Base-by-base conservation (phyloP, 2,113 vertebrate species). In the Campylomormyrus numenius region DNA sequence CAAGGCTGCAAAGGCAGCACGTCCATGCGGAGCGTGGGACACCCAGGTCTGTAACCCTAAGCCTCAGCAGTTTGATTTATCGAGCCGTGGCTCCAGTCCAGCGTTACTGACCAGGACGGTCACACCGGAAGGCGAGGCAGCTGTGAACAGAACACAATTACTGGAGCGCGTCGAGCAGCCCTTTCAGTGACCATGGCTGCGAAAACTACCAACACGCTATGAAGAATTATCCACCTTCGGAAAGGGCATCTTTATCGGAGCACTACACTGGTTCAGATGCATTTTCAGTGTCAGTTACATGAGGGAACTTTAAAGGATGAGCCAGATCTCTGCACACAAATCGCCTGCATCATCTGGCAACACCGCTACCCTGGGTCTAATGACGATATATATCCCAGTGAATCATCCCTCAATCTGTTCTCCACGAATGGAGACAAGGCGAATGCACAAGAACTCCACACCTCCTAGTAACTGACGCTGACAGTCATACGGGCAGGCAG, bases 391-490 rank as follows among this genome's bases (percentile, higher is more conserved):
- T 48, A 48, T 85, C 45, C 83, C 39, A 39, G n/a, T 85, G 83
- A 85, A 85, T 85, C 83, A 85, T 48, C 45, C 19, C 19, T 85
- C 83, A 85, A 85, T 46, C 83, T 85, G 45, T 46, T 84, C 80
- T 84, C 80, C 7, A 42, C 39, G 17, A 84, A 84, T 21, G 42
- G 17, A 85, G 42, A 85, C 21, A n/a, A 24, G 83, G 45, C 83
- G 3, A 85, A 24, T n/a, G 45, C 45, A 21, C 83, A 85, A 83
- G 39, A 83, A 83, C 6, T 45, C 31, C 13, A 8, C 77, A 21
- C 39, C 83, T 5, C 45, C 39, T 4, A 45, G 42, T 24, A 85
- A 39, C 83, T 48, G 83, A 84, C 17, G 15, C 80, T n/a, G 3
- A n/a, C 83, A 48, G 21, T 45, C 39, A 48, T 85, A 13, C 5